A percentile compares a stretch with the other conserved stretches of the same genome.
Conservation (phyloP, 2,797 vertebrate species). For the Sarcophilus harrisii region DNA sequence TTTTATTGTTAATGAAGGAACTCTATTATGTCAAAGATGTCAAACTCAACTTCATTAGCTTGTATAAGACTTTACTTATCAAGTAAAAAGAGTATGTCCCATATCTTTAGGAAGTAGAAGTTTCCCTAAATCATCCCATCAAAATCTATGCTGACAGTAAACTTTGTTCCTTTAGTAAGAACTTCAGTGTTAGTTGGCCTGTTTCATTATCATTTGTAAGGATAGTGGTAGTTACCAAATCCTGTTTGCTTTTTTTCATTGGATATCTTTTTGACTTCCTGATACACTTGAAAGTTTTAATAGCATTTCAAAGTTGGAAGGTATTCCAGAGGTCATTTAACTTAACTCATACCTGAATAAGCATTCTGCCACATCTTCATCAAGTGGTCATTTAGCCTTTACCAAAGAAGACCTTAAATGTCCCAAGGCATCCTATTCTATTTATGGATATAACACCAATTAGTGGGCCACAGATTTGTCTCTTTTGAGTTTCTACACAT, state of each 20-base stretch:
- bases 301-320: neutral
- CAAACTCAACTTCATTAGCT: neutral
- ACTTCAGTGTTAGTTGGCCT: neutral
- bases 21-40: neutral
- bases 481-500: neutral
- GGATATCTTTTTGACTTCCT: neutral
- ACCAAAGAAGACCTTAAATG: neutral
- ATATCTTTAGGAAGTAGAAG: neutral
- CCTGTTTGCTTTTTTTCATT: neutral
- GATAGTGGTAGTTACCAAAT: neutral
- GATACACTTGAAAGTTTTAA: neutral
- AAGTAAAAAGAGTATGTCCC: neutral
- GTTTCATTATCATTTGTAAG: neutral
- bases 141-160: neutral
- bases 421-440: neutral
- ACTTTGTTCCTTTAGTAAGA: neutral
- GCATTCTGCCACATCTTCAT: neutral
- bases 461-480: neutral
- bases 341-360: neutral
- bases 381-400: neutral
- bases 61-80: neutral
- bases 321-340: neutral
- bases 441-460: neutral
- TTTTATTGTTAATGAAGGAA: neutral
- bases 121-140: neutral